These are phyloP conservation scores for Cybosia mesomella DNA, from an alignment of 2,888 invertebrate genomes.

Conservation along the genomic window DNA sequence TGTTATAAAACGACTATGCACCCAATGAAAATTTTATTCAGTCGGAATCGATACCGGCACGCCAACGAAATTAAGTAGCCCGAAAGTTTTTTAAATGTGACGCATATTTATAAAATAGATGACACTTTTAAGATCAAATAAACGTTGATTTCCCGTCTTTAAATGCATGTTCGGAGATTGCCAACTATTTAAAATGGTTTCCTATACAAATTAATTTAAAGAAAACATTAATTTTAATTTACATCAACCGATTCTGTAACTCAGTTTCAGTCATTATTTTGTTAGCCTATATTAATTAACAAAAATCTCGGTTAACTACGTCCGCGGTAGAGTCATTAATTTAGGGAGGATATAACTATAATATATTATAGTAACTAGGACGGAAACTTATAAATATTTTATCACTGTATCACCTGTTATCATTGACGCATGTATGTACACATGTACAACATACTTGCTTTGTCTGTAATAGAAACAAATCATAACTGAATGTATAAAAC, in stretches of 20 bases:
- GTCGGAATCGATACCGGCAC: no score
- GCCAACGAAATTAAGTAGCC: no score
- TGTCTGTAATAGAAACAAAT: no score
- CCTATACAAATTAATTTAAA: background rate
- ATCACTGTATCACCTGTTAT: background rate
- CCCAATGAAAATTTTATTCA: no score
- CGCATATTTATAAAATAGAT: no score
- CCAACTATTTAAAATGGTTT: background rate
- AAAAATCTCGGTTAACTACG: slow-evolving; percentile 12
- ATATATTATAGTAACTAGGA: slow-evolving; percentile 7
- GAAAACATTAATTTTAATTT: background rate
- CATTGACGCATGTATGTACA: background rate
- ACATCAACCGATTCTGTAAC: background rate
- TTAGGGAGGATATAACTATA: background rate
- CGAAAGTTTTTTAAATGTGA: no score
- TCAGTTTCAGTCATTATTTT: background rate
- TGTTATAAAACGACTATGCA: no score
- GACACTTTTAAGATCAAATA: background rate
- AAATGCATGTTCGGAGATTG: background rate
- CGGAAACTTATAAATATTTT: slow-evolving; percentile 14
- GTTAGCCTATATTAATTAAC: slow-evolving; percentile 5
- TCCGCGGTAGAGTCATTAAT: slow-evolving; percentile 10
- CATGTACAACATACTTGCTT: background rate
- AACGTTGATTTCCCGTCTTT: background rate
- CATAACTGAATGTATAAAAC: no score